Conservation (phyloP, 1,140 invertebrate species). For the Magallana gigas region DNA sequence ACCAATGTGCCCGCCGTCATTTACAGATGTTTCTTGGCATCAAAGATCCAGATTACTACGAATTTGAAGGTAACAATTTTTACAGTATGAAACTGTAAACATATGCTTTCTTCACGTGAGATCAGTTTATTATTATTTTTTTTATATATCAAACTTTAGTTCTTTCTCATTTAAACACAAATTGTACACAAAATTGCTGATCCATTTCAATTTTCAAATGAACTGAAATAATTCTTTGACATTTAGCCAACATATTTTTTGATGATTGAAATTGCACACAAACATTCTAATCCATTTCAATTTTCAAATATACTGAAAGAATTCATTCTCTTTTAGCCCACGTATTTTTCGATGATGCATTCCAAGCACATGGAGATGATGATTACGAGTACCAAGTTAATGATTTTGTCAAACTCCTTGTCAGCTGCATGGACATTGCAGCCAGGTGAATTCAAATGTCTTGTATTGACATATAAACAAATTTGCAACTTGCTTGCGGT, state of each 20-base stretch:
- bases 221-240: background rate
- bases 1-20: slow-evolving; percentile 93
- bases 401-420: slow-evolving; percentile 95
- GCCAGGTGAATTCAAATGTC: slow-evolving; percentile 82
- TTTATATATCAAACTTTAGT: background rate
- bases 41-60: slow-evolving; percentile 97
- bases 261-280: slow-evolving; percentile 85
- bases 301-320: background rate
- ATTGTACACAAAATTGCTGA: too few relatives aligned
- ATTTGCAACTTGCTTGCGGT: background rate
- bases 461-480: background rate
- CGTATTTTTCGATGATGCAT: slow-evolving; percentile 99
- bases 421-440: slow-evolving; percentile 95
- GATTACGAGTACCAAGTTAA: slow-evolving; percentile 91
- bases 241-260: slow-evolving; percentile 95
- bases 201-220: background rate
- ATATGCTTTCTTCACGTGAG: slow-evolving; percentile 72
- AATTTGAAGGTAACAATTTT: slow-evolving; percentile 88
- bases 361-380: slow-evolving; percentile 95
- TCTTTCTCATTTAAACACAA: too few relatives aligned
- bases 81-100: too few relatives aligned
- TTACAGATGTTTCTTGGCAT: slow-evolving; percentile 95
- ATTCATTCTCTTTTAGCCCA: slow-evolving; percentile 84
- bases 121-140: background rate
- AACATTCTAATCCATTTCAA: background rate